Evolutionary conservation across 2,888 invertebrate species (phyloP).

Genomic region (Carabus problematicus): DNA sequence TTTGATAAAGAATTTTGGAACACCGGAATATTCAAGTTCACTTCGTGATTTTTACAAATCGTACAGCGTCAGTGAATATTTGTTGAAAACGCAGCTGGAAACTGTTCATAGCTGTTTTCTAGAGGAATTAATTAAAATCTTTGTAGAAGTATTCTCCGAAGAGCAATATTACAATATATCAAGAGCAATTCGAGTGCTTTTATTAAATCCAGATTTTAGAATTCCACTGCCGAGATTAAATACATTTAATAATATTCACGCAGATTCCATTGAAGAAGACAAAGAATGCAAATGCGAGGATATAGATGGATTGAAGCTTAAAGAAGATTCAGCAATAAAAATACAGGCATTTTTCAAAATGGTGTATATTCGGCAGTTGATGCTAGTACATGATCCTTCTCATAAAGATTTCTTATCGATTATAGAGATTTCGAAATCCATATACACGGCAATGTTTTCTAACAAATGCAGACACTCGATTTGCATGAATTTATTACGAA

Average conservation of each 20-base stretch:
- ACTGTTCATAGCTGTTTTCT: conserved; percentile 40
- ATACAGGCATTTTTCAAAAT: conserved; percentile 53
- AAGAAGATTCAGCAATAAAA: conserved; percentile 50
- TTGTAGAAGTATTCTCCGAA: conserved; percentile 1
- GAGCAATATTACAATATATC: conserved; percentile 19
- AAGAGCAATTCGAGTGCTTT: conserved; percentile 22
- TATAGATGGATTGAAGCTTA: conserved; percentile 46
- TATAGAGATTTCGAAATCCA: conserved; percentile 49
- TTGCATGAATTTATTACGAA: conserved; percentile 49
- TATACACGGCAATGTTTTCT: conserved; percentile 51
- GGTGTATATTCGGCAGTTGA: conserved; percentile 48
- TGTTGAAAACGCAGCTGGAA: conserved; percentile 44
- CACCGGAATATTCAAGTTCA: conserved; percentile 45
- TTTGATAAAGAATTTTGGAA: conserved; percentile 53
- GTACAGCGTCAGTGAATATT: conserved; percentile 48
- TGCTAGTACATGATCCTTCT: conserved; percentile 46
- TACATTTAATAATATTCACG: not conserved
- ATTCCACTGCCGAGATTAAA: conserved; percentile 5
- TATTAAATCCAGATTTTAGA: conserved; percentile 28
- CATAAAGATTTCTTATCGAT: conserved; percentile 48
- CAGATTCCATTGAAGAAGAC: not conserved
- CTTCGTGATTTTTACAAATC: conserved; percentile 49
- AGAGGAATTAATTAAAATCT: conserved; percentile 29
- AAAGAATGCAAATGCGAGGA: conserved; percentile 43
- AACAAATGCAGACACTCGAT: conserved; percentile 45